Evolutionary conservation across 2,888 invertebrate genomes (phyloP), one percentile per base, ranked within the genome.

Genomic region (Xestobium rufovillosum): DNA sequence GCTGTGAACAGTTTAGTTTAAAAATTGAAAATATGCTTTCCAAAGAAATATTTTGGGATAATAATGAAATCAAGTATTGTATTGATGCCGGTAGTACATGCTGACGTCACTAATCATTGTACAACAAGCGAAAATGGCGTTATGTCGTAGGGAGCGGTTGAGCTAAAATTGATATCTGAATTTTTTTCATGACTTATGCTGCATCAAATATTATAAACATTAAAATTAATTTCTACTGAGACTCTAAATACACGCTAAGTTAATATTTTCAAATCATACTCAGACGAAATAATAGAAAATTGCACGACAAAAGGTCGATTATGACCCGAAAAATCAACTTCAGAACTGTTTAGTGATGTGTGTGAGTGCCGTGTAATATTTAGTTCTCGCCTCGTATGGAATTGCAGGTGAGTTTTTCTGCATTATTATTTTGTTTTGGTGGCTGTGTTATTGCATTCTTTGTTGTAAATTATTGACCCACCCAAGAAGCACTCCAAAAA

Each of bases 71-170:
- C n/a, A n/a, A n/a, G n/a, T n/a, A n/a, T n/a, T n/a, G n/a, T n/a
- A n/a, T n/a, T n/a, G n/a, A n/a, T n/a, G n/a, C n/a, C n/a, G n/a
- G n/a, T n/a, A n/a, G n/a, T n/a, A n/a, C n/a, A n/a, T n/a, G n/a
- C n/a, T n/a, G n/a, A n/a, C n/a, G n/a, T n/a, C n/a, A n/a, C n/a
- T n/a, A n/a, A n/a, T n/a, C n/a, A n/a, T n/a, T n/a, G n/a, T n/a
- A n/a, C n/a, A n/a, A n/a, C n/a, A n/a, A n/a, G n/a, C n/a, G n/a
- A 19, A 19, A 59, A 65, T 65, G 65, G 65, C 64, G 62, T 60
- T 55, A 51, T 52, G 56, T 59, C 53, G 56, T 56, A 52, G 57
- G 62, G 62, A 62, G 52, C 55, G 57, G 55, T 58, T 50, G 51
- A 49, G 52, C 51, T 52, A 50, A 55, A 52, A 54, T 48, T 39